Evolutionary conservation across 2,797 vertebrate species (phyloP).

Genomic region (Varecia variegata): DNA sequence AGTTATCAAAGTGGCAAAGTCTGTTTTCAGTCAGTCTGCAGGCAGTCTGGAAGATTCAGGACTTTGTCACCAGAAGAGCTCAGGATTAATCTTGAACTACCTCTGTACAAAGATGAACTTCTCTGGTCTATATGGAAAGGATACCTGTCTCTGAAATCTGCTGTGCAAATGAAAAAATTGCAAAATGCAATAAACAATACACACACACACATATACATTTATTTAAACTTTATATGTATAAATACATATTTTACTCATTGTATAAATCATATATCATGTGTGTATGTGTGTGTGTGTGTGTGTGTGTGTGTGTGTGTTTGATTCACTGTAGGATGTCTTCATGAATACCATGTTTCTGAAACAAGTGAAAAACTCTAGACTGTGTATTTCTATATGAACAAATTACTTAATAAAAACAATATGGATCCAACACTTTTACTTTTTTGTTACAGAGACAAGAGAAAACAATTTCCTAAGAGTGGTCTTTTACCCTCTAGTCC

Average conservation of each 20-base stretch:
- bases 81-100: background rate
- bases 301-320: background rate
- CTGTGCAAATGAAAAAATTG: background rate
- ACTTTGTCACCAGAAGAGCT: background rate
- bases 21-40: background rate
- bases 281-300: accelerated
- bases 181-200: background rate
- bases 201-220: too few relatives aligned
- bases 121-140: background rate
- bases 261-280: background rate
- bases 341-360: background rate
- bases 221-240: background rate
- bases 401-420: background rate
- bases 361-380: background rate
- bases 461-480: background rate
- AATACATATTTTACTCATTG: background rate
- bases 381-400: background rate
- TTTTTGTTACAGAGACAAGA: background rate
- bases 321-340: background rate
- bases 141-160: background rate
- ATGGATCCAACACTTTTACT: background rate
- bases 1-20: conserved; percentile 15
- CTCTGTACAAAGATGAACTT: background rate
- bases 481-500: background rate
- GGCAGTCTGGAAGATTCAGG: background rate